Percentiles rank a stretch among this genome's conserved stretches.
These are phyloP conservation scores for Brenthis daphne DNA, from an alignment of 2,888 invertebrate species.

Conservation along the genomic window DNA sequence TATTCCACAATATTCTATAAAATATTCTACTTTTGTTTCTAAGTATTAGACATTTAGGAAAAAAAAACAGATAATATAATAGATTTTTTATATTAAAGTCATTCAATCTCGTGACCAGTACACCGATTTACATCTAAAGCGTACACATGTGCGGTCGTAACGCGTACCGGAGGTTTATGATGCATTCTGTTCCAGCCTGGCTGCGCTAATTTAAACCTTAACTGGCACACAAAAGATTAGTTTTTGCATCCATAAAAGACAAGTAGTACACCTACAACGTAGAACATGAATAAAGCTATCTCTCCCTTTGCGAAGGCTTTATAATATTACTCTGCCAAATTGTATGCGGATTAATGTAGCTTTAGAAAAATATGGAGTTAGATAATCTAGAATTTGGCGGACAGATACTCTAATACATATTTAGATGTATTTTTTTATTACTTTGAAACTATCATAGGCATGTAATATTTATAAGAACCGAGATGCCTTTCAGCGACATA, in stretches of 20 bases:
- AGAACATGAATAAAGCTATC: slow-evolving; percentile 37
- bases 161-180: slow-evolving; percentile 33
- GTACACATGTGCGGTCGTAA: slow-evolving; percentile 32
- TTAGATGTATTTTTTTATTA: too few species aligned
- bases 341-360: slow-evolving; percentile 16
- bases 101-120: slow-evolving; percentile 32
- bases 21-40: neutral
- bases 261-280: slow-evolving; percentile 29
- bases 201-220: slow-evolving; percentile 18
- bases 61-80: neutral
- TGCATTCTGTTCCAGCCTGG: slow-evolving; percentile 24
- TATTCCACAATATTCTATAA: neutral
- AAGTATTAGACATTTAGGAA: neutral
- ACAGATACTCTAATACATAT: too few species aligned
- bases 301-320: slow-evolving; percentile 34
- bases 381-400: too few species aligned
- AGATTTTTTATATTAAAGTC: slow-evolving; percentile 9
- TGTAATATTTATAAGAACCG: too few species aligned
- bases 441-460: too few species aligned
- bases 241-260: slow-evolving; percentile 18
- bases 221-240: slow-evolving; percentile 9
- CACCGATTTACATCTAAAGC: slow-evolving; percentile 35
- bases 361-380: slow-evolving; percentile 9
- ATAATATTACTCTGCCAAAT: slow-evolving; percentile 27
- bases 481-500: too few species aligned